Conservation (phyloP, 2,113 vertebrate species). For the Rattus rattus region DNA sequence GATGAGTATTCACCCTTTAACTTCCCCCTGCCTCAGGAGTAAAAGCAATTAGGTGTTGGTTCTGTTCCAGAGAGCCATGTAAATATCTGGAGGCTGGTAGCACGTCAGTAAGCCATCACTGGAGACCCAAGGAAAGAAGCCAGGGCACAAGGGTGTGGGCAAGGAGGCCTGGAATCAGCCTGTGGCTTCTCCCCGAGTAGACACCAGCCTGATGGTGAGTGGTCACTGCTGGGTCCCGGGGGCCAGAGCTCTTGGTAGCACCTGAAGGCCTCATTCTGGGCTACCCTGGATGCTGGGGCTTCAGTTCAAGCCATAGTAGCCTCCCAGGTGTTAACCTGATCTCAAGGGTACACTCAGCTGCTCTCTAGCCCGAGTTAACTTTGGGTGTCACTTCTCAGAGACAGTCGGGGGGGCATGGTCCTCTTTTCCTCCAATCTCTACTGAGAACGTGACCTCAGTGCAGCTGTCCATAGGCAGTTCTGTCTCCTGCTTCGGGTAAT, state of each 20-base stretch:
- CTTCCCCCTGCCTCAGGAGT: conserved; percentile 6
- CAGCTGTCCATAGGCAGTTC: conserved; percentile 66
- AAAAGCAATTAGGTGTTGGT: background rate
- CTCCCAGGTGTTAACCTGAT: background rate
- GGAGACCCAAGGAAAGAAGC: background rate
- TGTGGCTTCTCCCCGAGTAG: rapidly evolving
- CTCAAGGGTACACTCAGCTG: background rate
- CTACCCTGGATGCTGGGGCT: background rate
- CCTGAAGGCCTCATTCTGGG: background rate
- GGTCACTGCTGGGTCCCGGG: background rate
- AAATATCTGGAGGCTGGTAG: background rate
- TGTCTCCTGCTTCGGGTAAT: conserved; percentile 79
- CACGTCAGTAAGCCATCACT: background rate
- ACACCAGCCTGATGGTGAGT: background rate
- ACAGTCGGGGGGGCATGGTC: background rate
- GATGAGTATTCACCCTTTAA: rapidly evolving
- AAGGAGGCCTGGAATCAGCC: background rate
- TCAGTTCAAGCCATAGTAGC: background rate
- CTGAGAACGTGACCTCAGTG: conserved; percentile 66
- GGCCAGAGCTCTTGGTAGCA: background rate
- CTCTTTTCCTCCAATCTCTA: conserved; percentile 79
- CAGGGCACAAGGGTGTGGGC: rapidly evolving
- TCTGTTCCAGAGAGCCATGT: background rate
- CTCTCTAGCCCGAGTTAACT: background rate
- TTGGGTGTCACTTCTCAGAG: conserved; percentile 68